A percentile compares a stretch with the other conserved stretches of the same genome.
Evolutionary conservation across 2,888 invertebrate genomes (phyloP).

Genomic region (Balanococcus diminutus): DNA sequence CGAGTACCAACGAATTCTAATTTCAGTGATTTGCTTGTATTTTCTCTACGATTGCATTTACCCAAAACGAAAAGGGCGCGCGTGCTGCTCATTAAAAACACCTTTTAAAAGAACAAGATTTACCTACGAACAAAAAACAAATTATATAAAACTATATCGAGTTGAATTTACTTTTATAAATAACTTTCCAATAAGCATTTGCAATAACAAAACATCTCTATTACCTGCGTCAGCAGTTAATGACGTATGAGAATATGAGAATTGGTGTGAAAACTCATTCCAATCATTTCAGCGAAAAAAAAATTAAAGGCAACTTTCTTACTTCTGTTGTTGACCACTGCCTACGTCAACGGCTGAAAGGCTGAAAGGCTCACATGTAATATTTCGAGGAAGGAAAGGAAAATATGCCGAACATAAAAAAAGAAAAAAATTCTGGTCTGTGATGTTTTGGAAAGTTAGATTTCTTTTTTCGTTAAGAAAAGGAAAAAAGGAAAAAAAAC

Average conservation of each 20-base stretch:
- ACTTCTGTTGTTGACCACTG: neutral
- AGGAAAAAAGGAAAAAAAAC: neutral
- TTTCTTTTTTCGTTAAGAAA: neutral
- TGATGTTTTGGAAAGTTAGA: neutral
- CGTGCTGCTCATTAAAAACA: too few relatives aligned
- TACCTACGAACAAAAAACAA: too few relatives aligned
- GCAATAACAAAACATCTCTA: neutral
- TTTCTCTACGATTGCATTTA: too few relatives aligned
- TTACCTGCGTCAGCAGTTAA: neutral
- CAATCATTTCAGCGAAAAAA: neutral
- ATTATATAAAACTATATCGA: too few relatives aligned
- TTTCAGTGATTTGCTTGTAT: too few relatives aligned
- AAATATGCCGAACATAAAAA: neutral
- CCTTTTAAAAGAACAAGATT: too few relatives aligned
- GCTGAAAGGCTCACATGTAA: neutral
- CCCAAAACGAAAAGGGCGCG: too few relatives aligned
- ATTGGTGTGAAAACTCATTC: neutral
- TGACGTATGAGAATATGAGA: neutral
- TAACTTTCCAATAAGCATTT: neutral
- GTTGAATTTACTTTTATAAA: too few relatives aligned
- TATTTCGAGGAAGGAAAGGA: neutral
- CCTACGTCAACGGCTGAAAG: too few relatives aligned
- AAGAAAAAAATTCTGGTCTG: neutral
- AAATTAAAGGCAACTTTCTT: neutral
- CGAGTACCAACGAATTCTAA: too few relatives aligned